These are phyloP conservation scores for Glomeris marginata DNA, from an alignment of 2,888 invertebrate genomes.

Conservation along the genomic window DNA sequence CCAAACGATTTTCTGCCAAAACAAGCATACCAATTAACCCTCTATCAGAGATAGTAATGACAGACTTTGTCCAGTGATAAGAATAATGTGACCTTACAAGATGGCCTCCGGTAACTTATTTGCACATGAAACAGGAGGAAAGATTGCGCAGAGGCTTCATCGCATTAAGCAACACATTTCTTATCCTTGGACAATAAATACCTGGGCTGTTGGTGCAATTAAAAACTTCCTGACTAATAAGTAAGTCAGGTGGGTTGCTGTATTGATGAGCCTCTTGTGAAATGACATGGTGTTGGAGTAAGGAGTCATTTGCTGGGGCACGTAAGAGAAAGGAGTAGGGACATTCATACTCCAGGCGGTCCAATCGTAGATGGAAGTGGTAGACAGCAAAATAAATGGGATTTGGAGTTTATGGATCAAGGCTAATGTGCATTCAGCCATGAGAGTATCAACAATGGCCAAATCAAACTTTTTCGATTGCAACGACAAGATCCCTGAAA, in stretches of 20 bases:
- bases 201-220: background rate
- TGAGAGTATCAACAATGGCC: conserved; percentile 5
- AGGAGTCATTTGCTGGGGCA: background rate
- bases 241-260: no score
- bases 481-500: background rate
- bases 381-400: background rate
- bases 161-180: no score
- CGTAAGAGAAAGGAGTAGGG: conserved; percentile 4
- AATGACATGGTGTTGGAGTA: conserved; percentile 2
- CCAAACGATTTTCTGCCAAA: conserved; percentile 1
- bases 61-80: no score
- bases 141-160: no score
- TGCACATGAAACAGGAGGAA: no score
- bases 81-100: no score
- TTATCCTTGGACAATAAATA: no score
- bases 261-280: background rate
- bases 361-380: background rate
- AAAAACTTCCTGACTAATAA: background rate
- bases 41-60: no score
- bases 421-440: conserved; percentile 6
- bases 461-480: conserved; percentile 3
- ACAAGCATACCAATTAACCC: no score
- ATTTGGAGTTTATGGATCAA: conserved; percentile 1
- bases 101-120: no score
- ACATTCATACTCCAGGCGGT: conserved; percentile 3